Evolutionary conservation across 2,888 invertebrate genomes (phyloP), one percentile per base, ranked within the genome.

Genomic region (Exephanes ischioxanthus): DNA sequence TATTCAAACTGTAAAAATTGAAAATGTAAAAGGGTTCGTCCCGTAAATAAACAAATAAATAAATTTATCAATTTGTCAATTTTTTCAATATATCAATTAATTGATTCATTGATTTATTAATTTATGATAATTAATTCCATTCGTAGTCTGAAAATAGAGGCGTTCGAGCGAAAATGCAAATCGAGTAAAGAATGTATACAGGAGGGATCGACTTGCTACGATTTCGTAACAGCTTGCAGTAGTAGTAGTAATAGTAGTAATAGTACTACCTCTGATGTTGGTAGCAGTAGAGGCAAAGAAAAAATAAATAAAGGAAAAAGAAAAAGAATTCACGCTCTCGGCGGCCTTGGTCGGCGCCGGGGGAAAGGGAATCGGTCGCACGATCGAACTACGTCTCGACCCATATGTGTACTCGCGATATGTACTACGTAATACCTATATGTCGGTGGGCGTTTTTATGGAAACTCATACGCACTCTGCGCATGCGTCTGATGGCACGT

Each of bases 331-430:
- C 53, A 70, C 73, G 72, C 48, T 85, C 78, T 70, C 78, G 70
- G 73, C 78, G 85, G 67, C 85, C 85, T 85, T 85, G 81, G 75
- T 48, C 63, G 51, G 22, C 75, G 75, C 16, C 51, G 30, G 75
- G 63, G 51, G 73, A 73, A 80, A 77, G 73, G 71, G 37, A 63
- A 78, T 76, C 75, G 79, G 70, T 84, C 80, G 66, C 84, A 67
- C 67, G 71, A 80, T 80, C 75, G 68, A 55, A 63, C 53, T 37
- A 11, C 53, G 67, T 70, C 63, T 33, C 75, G 51, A 70, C 72
- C 33, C 68, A 37, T 68, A 58, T 58, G 58, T 58, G 58, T 58
- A 58, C 26, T 26, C 26, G 26, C 58, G 26, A 58, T 63, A 63
- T 63, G 16, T 63, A 30, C 30, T 7, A 33, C 33, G 61, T 33